Evolutionary conservation across 2,888 invertebrate genomes (phyloP), one percentile per base, ranked within the genome.

Genomic region (Andrena bucephala): DNA sequence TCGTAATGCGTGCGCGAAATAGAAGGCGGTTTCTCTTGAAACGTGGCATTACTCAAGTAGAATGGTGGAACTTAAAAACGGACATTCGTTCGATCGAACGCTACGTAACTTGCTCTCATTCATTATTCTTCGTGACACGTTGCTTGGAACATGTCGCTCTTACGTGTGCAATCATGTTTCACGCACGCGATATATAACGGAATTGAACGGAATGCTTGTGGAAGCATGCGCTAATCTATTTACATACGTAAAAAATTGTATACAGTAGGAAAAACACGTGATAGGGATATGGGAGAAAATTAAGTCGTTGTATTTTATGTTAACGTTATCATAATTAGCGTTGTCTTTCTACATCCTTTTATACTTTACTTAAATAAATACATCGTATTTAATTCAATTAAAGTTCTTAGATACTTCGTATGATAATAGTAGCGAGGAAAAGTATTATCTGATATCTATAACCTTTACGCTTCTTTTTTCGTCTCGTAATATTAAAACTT

Each of bases 1-100:
- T n/a, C 60, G 20, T 54, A 74, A 80, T 81, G 29, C 48, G 66
- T 54, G 24, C 59, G 63, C 13, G 62, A 71, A 10, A 24, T 78
- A 52, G 59, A 59, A 65, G 42, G 16, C 66, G 42, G 52, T 50
- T 67, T n/a, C 27, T 33, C 27, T 67, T 72, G 33, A 71, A 79
- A 59, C 31, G 36, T 59, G 10, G 7, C 73, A 81, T 81, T 63
- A 67, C 36, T 77, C 27, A 31, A 77, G 13, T 5, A 54, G 31
- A 24, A 33, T 57, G 10, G 59, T 16, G 54, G 50, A 20, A n/a
- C 13, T 72, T 36, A 29, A 16, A 42, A 74, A 52, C 42, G 7
- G 42, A 20, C 8, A 29, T 33, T 24, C 16, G 20, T 24, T 4
- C 13, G 3, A 13, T 4, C 13, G 3, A 13, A 54, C 10, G 16